Evolutionary conservation across 2,888 invertebrate species (phyloP), one percentile per base, ranked within the genome.

Genomic region (Pherbina coryleti): DNA sequence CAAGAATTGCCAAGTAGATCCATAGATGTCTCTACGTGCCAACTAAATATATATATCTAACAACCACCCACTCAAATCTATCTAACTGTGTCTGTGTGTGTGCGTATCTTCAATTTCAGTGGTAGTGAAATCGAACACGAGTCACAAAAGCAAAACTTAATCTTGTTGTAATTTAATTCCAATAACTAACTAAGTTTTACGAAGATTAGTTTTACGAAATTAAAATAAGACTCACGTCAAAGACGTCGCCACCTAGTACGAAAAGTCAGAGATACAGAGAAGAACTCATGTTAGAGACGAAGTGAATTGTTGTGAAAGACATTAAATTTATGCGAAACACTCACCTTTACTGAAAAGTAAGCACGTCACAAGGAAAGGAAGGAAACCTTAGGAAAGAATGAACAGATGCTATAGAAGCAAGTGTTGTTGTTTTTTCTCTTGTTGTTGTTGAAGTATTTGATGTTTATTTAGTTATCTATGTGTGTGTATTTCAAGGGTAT

Each of bases 121-220:
- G 34, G 57, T 37, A 60, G 49, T 44, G 73, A 62, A 62, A 62
- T 73, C 62, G 73, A 73, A 73, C 44, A 60, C 44, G 73, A 49
- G 53, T 72, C 66, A 72, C 71, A 75, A 77, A 76, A 76, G 80
- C 77, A 78, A 79, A 82, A 82, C 78, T 79, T 81, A 79, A 82
- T 82, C 81, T 79, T 80, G 77, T 79, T 81, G 82, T 82, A 82
- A 82, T 82, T 82, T 79, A 81, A 82, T 82, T 81, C 81, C 75
- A 73, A 81, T 80, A 82, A 82, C 80, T 76, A 82, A 80, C 81
- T 82, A 81, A 81, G 81, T 80, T 82, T 81, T 80, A 44, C 44
- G 2, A 44, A 44, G 44, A 44, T 44, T 44, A 44, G 44, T 44
- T 44, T 44, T 44, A 78, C 77, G 78, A 81, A 73, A 81, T 81